Base-by-base conservation (phyloP, 2,113 vertebrate genomes). In the Polypterus senegalus region DNA sequence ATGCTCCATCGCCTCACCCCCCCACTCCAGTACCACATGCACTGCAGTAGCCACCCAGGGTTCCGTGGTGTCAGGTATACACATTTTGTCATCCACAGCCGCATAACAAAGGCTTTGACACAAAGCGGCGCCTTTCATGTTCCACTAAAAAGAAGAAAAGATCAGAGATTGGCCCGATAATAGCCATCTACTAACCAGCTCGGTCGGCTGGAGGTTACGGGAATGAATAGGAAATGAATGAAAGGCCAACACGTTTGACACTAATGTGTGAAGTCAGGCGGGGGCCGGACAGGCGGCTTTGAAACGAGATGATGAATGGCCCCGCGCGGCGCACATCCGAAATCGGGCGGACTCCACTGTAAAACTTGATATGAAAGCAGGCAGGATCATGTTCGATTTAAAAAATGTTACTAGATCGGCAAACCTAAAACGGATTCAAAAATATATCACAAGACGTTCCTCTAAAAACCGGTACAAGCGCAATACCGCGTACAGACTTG, bases 41-140 rank as follows among this genome's bases (percentile, higher is more conserved):
- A 11, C 7, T n/a, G 46, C 47, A 65, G 55, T 3, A 11, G 47
- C 49, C 48, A 45, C n/a, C 51, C 52, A 53, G 46, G 64, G 61
- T 48, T 48, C 59, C 49, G 55, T 46, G 54, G 49, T 65, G 63
- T 60, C 58, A 60, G 52, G 52, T 60, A 54, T 47, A 49, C n/a
- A 52, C 46, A 46, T 46, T 60, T 54, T 44, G 51, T 46, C 27
- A 48, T 9, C 27, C 43, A 59, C 46, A 6, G 7, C 27, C 27
- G 27, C n/a, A 46, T 65, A 7, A 48, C 58, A 65, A 59, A 65
- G n/a, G 58, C n/a, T 58, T 59, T 48, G 45, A 49, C 49, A 46
- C 61, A 54, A 46, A 54, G 51, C 52, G 51, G 49, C 11, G 44
- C 44, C 61, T 62, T 54, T 62, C 3, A 62, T 54, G 61, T 54